Evolutionary conservation across 2,113 vertebrate genomes (phyloP).

Genomic region (Xenotilapia leptura): DNA sequence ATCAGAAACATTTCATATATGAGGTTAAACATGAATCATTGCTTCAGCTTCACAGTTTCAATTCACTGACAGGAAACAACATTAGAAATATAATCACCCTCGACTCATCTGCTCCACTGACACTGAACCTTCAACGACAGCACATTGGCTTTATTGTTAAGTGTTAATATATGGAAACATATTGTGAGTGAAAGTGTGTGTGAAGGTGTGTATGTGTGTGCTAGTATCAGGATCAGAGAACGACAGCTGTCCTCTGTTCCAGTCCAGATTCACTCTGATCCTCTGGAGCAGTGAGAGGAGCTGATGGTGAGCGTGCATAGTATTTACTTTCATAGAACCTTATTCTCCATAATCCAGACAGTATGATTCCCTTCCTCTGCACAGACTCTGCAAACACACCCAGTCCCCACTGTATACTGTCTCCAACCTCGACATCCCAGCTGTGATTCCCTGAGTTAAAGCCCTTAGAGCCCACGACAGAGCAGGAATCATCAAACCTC

Average conservation of each 20-base stretch:
- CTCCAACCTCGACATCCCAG: neutral
- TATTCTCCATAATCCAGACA: neutral
- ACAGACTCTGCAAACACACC: neutral
- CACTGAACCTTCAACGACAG: neutral
- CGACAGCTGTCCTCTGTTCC: neutral
- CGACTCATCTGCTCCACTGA: neutral
- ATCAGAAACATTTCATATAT: neutral
- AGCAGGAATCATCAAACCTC: neutral
- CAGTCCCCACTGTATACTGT: neutral
- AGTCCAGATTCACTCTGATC: neutral
- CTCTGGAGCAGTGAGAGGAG: neutral
- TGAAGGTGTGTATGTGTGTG: neutral
- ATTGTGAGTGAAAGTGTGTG: fast-evolving
- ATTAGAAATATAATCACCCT: neutral
- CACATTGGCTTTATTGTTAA: neutral
- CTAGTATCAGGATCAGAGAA: neutral
- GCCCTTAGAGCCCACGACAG: neutral
- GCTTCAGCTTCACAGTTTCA: neutral
- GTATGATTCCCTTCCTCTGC: neutral
- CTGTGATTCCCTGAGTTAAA: neutral
- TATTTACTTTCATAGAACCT: neutral
- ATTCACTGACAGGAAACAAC: neutral
- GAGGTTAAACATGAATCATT: fast-evolving
- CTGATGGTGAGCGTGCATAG: fast-evolving
- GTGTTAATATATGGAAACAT: neutral